A percentile compares a stretch with the other conserved stretches of the same genome.
These are phyloP conservation scores for Paralichthys olivaceus DNA, from an alignment of 2,113 vertebrate species.

Conservation along the genomic window DNA sequence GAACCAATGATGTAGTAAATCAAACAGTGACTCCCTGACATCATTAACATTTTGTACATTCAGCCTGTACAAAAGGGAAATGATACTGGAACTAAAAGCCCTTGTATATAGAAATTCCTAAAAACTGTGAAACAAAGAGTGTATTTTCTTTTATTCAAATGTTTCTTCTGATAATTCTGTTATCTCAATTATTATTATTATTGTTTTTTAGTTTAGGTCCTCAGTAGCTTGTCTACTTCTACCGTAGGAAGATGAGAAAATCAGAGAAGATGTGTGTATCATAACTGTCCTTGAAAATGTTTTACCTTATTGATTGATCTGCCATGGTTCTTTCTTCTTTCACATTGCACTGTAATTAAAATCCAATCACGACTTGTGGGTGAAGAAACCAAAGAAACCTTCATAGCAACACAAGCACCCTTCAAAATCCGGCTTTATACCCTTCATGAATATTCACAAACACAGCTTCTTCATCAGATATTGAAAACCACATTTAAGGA, in stretches of 20 bases:
- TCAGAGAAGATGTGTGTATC: too few relatives aligned
- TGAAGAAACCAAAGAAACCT: neutral
- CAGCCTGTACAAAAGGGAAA: neutral
- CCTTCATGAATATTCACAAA: conserved; percentile 4
- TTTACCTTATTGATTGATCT: neutral
- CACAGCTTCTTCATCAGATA: neutral
- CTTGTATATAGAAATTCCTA: neutral
- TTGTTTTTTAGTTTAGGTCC: neutral
- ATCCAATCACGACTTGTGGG: neutral
- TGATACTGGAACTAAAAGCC: neutral
- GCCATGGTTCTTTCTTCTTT: neutral
- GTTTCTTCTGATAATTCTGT: too few relatives aligned
- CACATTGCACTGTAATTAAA: neutral
- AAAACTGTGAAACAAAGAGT: neutral
- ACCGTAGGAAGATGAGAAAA: neutral
- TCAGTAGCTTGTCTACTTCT: neutral
- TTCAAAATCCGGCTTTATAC: neutral
- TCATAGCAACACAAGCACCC: neutral
- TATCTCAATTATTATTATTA: neutral
- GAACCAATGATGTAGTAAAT: conserved; percentile 6
- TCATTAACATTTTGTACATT: neutral
- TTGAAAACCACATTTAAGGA: conserved; percentile 4
- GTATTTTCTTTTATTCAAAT: neutral
- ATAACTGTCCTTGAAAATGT: neutral
- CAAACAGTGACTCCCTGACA: conserved; percentile 10